Evolutionary conservation across 2,797 vertebrate species (phyloP).

Genomic region (Podargus strigoides): DNA sequence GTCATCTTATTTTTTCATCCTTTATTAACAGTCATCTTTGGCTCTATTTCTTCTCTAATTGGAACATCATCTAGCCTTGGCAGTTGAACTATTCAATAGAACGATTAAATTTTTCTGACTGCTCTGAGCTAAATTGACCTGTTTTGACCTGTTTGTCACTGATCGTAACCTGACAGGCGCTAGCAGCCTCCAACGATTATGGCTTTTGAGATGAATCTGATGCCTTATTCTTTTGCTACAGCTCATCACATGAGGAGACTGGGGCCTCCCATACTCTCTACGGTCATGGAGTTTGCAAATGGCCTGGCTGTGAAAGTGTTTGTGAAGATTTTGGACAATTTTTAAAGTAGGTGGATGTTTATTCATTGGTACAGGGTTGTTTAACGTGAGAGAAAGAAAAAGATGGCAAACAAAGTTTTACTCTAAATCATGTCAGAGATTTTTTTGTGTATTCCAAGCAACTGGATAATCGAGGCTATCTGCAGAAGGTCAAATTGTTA

Average conservation of each 20-base stretch:
- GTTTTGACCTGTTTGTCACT: conserved; percentile 83
- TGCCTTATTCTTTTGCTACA: conserved; percentile 76
- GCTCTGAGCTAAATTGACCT: conserved; percentile 81
- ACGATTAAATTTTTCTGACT: conserved; percentile 84
- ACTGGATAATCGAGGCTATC: conserved; percentile 31
- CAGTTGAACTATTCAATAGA: conserved; percentile 80
- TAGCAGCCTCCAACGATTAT: conserved; percentile 78
- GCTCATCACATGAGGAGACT: conserved; percentile 94
- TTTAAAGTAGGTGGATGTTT: conserved; percentile 90
- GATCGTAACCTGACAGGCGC: conserved; percentile 81
- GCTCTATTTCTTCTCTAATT: conserved; percentile 80
- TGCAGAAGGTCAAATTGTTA: conserved; percentile 6
- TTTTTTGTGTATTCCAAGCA: conserved; percentile 25
- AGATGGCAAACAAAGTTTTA: neutral
- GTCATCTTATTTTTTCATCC: conserved; percentile 76
- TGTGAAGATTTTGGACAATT: conserved; percentile 99
- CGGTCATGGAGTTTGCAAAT: conserved; percentile 98
- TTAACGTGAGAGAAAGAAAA: neutral
- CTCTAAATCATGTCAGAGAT: neutral
- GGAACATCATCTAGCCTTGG: conserved; percentile 80
- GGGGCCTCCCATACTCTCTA: conserved; percentile 95
- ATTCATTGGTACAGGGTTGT: neutral
- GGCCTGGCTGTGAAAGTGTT: conserved; percentile 98
- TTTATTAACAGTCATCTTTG: conserved; percentile 82
- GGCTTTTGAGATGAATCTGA: conserved; percentile 78